Percentiles rank a stretch among this genome's conserved stretches.
These are phyloP conservation scores for Mola mola DNA, from an alignment of 2,113 vertebrate genomes.

Conservation along the genomic window DNA sequence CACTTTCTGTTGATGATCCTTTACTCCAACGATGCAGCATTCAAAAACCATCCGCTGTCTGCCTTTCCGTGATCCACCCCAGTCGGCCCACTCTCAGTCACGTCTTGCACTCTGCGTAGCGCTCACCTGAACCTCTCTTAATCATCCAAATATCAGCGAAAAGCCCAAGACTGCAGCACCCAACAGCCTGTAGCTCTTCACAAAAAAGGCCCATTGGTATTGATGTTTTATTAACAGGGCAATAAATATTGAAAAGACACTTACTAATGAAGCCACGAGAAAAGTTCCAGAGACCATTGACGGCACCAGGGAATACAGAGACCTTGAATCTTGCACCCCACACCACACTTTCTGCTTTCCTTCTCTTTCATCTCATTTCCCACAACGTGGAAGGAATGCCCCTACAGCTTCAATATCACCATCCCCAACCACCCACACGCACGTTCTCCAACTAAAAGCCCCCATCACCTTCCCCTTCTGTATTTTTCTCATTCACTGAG, in stretches of 20 bases:
- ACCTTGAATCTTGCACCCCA: conserved; percentile 46
- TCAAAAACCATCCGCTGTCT: conserved; percentile 1
- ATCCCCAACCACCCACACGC: neutral
- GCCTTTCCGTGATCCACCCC: conserved; percentile 13
- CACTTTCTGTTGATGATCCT: neutral
- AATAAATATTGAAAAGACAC: conserved; percentile 80
- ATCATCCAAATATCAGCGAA: conserved; percentile 38
- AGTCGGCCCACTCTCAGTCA: conserved; percentile 21
- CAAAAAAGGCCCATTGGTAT: conserved; percentile 56
- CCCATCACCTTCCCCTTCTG: conserved; percentile 5
- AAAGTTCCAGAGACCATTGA: conserved; percentile 70
- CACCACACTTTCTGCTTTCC: neutral
- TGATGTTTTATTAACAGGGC: conserved; percentile 80
- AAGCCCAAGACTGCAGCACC: conserved; percentile 45
- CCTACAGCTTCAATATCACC: conserved; percentile 31
- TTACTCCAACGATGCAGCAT: neutral
- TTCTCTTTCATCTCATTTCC: conserved; percentile 49
- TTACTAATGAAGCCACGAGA: conserved; percentile 76
- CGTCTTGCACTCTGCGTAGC: conserved; percentile 20
- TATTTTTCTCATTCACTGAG: conserved; percentile 38
- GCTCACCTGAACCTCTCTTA: conserved; percentile 50
- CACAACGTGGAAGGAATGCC: conserved; percentile 32
- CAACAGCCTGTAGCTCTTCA: conserved; percentile 51
- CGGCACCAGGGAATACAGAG: conserved; percentile 35
- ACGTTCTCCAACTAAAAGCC: conserved; percentile 1